Percentiles rank a stretch among this genome's conserved stretches.
Evolutionary conservation across 2,888 invertebrate species (phyloP).

Genomic region (Phania funesta): DNA sequence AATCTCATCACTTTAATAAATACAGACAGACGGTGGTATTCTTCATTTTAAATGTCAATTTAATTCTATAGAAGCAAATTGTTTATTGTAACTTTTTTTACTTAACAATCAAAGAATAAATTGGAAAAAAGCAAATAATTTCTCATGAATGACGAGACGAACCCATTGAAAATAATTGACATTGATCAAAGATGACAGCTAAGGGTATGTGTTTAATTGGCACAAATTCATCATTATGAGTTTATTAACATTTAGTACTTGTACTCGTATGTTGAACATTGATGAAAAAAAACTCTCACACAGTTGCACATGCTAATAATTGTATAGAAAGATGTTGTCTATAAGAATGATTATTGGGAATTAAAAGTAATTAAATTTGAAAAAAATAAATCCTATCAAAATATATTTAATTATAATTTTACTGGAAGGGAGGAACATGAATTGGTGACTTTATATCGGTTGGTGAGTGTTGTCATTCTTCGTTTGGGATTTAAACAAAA

Average conservation of each 20-base stretch:
- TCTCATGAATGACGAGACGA: conserved; percentile 54
- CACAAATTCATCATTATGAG: conserved; percentile 65
- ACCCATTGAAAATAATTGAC: conserved; percentile 66
- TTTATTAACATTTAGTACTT: conserved; percentile 59
- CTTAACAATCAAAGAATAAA: conserved; percentile 15
- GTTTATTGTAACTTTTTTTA: not conserved
- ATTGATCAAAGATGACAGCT: conserved; percentile 69
- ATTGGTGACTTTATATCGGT: too few relatives aligned
- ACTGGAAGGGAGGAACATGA: not conserved
- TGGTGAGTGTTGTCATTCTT: too few relatives aligned
- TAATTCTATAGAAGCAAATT: conserved; percentile 49
- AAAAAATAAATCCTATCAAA: conserved; percentile 34
- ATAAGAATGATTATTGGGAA: conserved; percentile 28
- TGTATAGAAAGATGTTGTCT: not conserved
- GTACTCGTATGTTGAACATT: not conserved
- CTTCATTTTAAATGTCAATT: conserved; percentile 58
- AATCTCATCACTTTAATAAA: conserved; percentile 32
- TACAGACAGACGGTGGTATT: not conserved
- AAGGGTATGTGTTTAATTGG: conserved; percentile 63
- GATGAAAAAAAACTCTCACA: not conserved
- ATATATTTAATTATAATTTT: not conserved
- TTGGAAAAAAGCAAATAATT: conserved; percentile 15
- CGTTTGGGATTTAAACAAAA: too few relatives aligned
- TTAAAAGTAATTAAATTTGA: conserved; percentile 34
- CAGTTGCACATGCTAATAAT: not conserved